A percentile compares a stretch with the other conserved stretches of the same genome.
Evolutionary conservation across 2,888 invertebrate species (phyloP).

Genomic region (Ormyrus labotus): DNA sequence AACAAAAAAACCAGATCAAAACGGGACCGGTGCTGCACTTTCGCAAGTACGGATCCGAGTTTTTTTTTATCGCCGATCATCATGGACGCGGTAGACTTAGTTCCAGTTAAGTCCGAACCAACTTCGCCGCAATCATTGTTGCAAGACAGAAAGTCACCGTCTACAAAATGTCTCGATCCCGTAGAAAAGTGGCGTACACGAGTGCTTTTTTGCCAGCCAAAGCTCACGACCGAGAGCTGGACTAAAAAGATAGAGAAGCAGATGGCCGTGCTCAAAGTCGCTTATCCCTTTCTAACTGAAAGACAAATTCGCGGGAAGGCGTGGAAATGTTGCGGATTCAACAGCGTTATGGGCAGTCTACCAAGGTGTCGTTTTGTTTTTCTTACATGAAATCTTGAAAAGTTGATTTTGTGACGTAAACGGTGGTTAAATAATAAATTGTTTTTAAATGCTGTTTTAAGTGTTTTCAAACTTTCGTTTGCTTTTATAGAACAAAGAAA

Average conservation of each 20-base stretch:
- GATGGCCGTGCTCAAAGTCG: conserved; percentile 57
- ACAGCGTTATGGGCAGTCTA: conserved; percentile 57
- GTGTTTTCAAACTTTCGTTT: too few species aligned
- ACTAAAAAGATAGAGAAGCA: conserved; percentile 30
- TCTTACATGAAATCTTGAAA: too few species aligned
- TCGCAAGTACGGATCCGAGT: too few species aligned
- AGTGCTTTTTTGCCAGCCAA: conserved; percentile 2
- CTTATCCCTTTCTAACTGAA: conserved; percentile 60
- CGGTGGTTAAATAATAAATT: not conserved
- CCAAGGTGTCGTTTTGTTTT: conserved; percentile 47
- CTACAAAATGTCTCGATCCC: not conserved
- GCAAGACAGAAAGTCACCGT: too few species aligned
- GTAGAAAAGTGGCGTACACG: conserved; percentile 47
- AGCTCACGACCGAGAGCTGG: not conserved
- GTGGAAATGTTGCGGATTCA: conserved; percentile 56
- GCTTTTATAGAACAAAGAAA: too few species aligned
- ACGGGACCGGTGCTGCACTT: too few species aligned
- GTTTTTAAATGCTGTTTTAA: not conserved
- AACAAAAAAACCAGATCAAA: too few species aligned
- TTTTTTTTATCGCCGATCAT: too few species aligned
- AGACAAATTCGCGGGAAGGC: conserved; percentile 60
- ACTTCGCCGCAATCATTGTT: too few species aligned
- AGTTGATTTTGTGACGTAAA: too few species aligned
- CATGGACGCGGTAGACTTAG: too few species aligned
- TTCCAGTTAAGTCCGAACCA: too few species aligned